Percentiles rank a stretch among this genome's conserved stretches.
These are phyloP conservation scores for Drosophila prolongata DNA, from an alignment of 2,888 invertebrate genomes.

Conservation along the genomic window DNA sequence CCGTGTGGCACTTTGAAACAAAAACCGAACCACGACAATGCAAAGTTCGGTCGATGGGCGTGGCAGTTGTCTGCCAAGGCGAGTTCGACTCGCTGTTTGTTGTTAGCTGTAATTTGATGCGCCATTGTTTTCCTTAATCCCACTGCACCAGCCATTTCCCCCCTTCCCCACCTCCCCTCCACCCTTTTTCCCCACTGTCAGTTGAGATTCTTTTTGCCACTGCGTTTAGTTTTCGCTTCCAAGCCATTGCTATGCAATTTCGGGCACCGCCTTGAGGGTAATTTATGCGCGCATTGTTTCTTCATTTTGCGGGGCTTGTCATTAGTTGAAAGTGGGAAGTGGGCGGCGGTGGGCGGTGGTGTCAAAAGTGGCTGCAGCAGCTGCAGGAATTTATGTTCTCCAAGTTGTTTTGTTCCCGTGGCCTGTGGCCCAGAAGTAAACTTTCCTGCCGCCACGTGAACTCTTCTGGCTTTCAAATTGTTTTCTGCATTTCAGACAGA, in stretches of 20 bases:
- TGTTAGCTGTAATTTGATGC: conserved; percentile 74
- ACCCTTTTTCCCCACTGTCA: conserved; percentile 48
- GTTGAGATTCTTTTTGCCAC: conserved; percentile 53
- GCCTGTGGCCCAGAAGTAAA: conserved; percentile 42
- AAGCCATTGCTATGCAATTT: conserved; percentile 66
- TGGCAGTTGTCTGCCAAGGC: conserved; percentile 45
- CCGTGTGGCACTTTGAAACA: conserved; percentile 77
- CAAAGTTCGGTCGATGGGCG: conserved; percentile 54
- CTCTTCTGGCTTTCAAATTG: conserved; percentile 38
- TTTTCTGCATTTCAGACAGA: conserved; percentile 52
- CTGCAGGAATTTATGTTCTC: conserved; percentile 65
- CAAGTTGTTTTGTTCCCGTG: conserved; percentile 44
- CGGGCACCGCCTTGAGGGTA: conserved; percentile 54
- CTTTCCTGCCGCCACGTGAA: conserved; percentile 41
- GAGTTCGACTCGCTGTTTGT: conserved; percentile 47
- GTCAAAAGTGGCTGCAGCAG: conserved; percentile 49
- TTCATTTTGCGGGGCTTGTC: conserved; percentile 66
- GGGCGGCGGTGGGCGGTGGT: neutral
- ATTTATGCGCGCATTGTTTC: conserved; percentile 77
- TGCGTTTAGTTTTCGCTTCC: conserved; percentile 55
- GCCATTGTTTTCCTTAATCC: conserved; percentile 60
- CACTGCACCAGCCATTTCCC: conserved; percentile 46
- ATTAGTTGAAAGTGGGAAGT: conserved; percentile 47
- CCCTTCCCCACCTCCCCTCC: conserved; percentile 28
- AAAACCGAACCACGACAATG: conserved; percentile 72